Evolutionary conservation across 2,797 vertebrate genomes (phyloP).

Genomic region (Coregonus sp.): DNA sequence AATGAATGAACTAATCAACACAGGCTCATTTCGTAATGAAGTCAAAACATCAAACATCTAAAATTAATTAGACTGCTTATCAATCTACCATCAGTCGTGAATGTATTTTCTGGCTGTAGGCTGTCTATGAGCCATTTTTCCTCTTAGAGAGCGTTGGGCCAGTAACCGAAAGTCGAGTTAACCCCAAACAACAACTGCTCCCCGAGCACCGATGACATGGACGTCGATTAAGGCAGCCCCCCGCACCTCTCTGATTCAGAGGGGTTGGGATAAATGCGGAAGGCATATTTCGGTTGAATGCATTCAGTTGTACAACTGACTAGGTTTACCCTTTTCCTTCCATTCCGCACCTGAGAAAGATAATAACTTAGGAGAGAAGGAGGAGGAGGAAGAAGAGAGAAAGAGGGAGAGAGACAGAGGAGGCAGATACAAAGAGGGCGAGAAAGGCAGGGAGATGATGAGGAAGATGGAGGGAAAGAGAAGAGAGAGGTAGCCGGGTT

Average conservation of each 20-base stretch:
- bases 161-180: too few relatives aligned
- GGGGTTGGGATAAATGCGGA: too few relatives aligned
- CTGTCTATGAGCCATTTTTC: slow-evolving; percentile 58
- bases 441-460: not conserved
- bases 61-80: slow-evolving; percentile 80
- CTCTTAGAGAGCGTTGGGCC: slow-evolving; percentile 15
- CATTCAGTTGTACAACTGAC: too few relatives aligned
- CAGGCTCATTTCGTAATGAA: slow-evolving; percentile 67
- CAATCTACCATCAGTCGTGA: slow-evolving; percentile 69
- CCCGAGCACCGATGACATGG: too few relatives aligned
- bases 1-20: slow-evolving; percentile 69
- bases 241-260: too few relatives aligned
- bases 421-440: slow-evolving; percentile 35
- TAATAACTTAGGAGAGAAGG: slow-evolving; percentile 44
- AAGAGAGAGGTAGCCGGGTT: too few relatives aligned
- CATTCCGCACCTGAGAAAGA: slow-evolving; percentile 44
- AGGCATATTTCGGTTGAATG: too few relatives aligned
- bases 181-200: too few relatives aligned
- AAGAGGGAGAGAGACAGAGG: slow-evolving; percentile 50
- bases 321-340: not conserved
- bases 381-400: slow-evolving; percentile 52
- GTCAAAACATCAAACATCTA: slow-evolving; percentile 75
- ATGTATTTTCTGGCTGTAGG: slow-evolving; percentile 61
- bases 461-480: not conserved
- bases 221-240: too few relatives aligned